Evolutionary conservation across 2,888 invertebrate genomes (phyloP), one percentile per base, ranked within the genome.

Genomic region (Oeneis ivallda): DNA sequence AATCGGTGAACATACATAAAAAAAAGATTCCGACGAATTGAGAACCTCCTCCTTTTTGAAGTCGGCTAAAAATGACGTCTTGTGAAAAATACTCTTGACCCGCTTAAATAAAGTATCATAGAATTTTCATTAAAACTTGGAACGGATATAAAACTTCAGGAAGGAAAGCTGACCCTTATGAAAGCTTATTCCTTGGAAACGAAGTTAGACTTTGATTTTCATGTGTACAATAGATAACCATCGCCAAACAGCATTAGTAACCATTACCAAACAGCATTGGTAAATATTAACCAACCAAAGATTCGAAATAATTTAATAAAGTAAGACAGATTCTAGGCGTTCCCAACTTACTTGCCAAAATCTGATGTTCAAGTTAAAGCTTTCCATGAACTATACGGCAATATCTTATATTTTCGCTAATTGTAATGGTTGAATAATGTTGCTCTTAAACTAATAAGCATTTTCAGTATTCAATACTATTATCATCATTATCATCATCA

Each of bases 301-400:
- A 64, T 64, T 41, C 50, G 41, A 65, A 65, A 15, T 62, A 66
- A 69, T 66, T 64, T 65, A 50, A 64, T 64, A 50, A 60, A 54
- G 65, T 58, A 64, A 66, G 66, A 66, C 63, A 58, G 57, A 45
- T 45, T 41, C 58, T 47, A 66, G 65, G 45, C 63, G 63, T 63
- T 61, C 57, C 41, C 60, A 65, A 57, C 50, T 60, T 43, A 54
- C 43, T 64, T 64, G 43, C 64, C 34, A 17, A n/a, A 41, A 57
- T 15, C 62, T 59, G 59, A 45, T 49, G 43, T n/a, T 41, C 39
- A n/a, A 26, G 11, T 50, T 64, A 61, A 56, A 57, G 56, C 47
- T 39, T 49, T 10, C 50, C 45, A 59, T 45, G 39, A 43, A 66
- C 43, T 11, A 49, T 11, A 41, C 41, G 43, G 11, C 50, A 2